A percentile compares a stretch with the other conserved stretches of the same genome.
Evolutionary conservation across 1,140 invertebrate species (phyloP).

Genomic region (Caenorhabditis latens): DNA sequence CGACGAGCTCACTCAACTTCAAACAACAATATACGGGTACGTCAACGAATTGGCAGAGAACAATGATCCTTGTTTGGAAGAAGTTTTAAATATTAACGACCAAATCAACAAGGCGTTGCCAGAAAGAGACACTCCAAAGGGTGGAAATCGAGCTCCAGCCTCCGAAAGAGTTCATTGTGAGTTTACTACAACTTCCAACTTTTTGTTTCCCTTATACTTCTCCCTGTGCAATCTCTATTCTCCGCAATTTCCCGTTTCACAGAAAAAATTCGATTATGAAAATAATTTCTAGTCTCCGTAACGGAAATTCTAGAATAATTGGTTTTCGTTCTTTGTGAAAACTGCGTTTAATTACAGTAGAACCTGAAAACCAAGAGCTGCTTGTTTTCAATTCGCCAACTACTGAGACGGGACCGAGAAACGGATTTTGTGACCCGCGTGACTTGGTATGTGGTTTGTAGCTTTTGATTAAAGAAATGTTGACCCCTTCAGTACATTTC

Average conservation of each 20-base stretch:
- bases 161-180: conserved; percentile 1
- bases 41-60: conserved; percentile 32
- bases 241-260: too few relatives aligned
- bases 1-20: conserved; percentile 4
- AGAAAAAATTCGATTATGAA: too few relatives aligned
- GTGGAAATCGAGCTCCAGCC: not conserved
- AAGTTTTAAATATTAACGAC: conserved; percentile 55
- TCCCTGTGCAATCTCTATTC: too few relatives aligned
- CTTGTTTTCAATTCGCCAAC: conserved; percentile 46
- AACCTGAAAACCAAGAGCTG: conserved; percentile 19
- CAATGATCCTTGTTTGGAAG: conserved; percentile 47
- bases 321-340: not conserved
- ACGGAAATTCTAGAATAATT: not conserved
- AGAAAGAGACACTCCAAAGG: not conserved
- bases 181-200: not conserved
- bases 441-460: conserved; percentile 15
- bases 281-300: too few relatives aligned
- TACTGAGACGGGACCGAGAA: not conserved
- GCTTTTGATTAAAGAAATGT: not conserved
- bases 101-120: conserved; percentile 40
- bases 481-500: not conserved
- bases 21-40: not conserved
- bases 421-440: conserved; percentile 44
- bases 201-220: not conserved
- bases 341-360: conserved; percentile 10